Conservation (phyloP, 1,140 invertebrate species). For the Bombus balteatus region DNA sequence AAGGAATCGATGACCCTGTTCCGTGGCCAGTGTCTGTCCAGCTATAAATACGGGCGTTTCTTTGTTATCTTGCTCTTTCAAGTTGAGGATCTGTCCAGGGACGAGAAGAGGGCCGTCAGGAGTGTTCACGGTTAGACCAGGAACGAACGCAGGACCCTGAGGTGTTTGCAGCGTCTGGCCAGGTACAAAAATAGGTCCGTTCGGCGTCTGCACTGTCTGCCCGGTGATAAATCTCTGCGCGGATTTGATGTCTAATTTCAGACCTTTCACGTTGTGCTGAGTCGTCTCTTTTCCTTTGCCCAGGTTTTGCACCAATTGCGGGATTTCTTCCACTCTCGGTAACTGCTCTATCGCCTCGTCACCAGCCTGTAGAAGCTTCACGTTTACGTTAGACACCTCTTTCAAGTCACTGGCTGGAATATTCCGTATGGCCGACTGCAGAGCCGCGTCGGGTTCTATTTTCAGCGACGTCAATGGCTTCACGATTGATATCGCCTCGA, state of each 20-base stretch:
- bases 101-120: constrained; percentile 87
- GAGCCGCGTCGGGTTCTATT: constrained; percentile 78
- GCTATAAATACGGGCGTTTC: constrained; percentile 82
- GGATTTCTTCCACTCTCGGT: constrained; percentile 86
- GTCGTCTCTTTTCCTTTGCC: constrained; percentile 84
- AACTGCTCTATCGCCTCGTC: constrained; percentile 82
- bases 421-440: constrained; percentile 73
- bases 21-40: constrained; percentile 79
- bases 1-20: constrained; percentile 76
- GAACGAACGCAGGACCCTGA: constrained; percentile 86
- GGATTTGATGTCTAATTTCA: constrained; percentile 86
- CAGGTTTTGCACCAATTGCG: constrained; percentile 85
- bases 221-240: constrained; percentile 87
- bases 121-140: constrained; percentile 88
- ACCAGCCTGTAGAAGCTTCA: constrained; percentile 83
- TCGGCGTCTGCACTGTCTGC: constrained; percentile 87
- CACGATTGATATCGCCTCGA: constrained; percentile 85
- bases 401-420: constrained; percentile 83
- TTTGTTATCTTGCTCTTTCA: constrained; percentile 70
- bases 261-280: constrained; percentile 85
- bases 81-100: constrained; percentile 86
- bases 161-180: constrained; percentile 89
- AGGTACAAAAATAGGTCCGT: constrained; percentile 87
- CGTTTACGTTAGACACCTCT: constrained; percentile 84
- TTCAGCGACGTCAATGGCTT: constrained; percentile 85